A percentile compares a stretch with the other conserved stretches of the same genome.
Evolutionary conservation across 2,113 vertebrate species (phyloP).

Genomic region (Pavo muticus): DNA sequence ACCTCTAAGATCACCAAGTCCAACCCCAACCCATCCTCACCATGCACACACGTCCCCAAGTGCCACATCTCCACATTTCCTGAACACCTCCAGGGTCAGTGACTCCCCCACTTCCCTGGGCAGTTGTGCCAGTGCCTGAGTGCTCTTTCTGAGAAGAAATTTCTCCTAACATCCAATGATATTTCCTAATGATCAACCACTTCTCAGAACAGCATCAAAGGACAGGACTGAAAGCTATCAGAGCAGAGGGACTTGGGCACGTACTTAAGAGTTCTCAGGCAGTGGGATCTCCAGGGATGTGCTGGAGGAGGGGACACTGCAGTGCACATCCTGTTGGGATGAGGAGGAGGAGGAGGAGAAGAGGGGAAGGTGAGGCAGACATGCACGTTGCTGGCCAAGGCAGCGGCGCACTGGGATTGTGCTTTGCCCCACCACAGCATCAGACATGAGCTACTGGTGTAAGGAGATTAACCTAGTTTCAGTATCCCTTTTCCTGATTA

Average conservation of each 20-base stretch:
- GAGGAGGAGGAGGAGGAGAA: not conserved
- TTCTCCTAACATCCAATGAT: no score
- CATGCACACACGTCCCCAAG: no score
- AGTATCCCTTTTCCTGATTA: not conserved
- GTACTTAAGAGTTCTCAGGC: not conserved
- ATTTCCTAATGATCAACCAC: no score
- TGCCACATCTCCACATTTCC: no score
- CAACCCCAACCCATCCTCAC: no score
- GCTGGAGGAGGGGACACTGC: not conserved
- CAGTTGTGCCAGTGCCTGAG: no score
- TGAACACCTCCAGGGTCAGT: no score
- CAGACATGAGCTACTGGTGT: accelerated
- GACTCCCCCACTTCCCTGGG: no score
- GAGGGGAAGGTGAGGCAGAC: not conserved
- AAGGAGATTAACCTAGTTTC: not conserved
- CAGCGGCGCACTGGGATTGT: accelerated
- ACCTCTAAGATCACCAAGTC: no score
- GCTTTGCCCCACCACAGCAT: not conserved
- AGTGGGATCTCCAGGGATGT: not conserved
- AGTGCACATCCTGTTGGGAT: accelerated
- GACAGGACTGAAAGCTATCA: not conserved
- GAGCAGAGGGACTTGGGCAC: not conserved
- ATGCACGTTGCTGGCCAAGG: not conserved
- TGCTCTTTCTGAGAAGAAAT: no score
- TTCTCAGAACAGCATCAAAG: accelerated